These are phyloP conservation scores for Unio delphinus DNA, from an alignment of 2,888 invertebrate genomes.

Conservation along the genomic window DNA sequence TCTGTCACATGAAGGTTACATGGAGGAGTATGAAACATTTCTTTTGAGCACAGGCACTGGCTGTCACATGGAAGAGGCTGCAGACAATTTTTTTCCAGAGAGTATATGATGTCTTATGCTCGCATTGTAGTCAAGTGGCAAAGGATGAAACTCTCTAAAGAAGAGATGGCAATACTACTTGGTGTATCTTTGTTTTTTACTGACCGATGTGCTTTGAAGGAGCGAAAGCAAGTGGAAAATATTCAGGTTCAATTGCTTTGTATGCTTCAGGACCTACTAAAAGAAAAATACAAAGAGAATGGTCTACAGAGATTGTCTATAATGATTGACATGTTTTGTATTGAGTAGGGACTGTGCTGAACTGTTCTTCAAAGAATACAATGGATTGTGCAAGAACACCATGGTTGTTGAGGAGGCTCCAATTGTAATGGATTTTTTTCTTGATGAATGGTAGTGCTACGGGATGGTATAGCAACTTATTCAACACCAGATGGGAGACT, in stretches of 20 bases:
- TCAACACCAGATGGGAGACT: too few species aligned
- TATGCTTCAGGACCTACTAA: constrained; percentile 11
- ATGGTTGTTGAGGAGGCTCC: constrained; percentile 24
- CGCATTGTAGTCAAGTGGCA: constrained; percentile 20
- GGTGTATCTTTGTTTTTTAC: constrained; percentile 18
- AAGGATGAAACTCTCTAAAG: constrained; percentile 15
- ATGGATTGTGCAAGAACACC: constrained; percentile 28
- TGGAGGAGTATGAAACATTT: constrained; percentile 13
- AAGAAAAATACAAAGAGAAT: constrained; percentile 2
- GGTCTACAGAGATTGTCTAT: constrained; percentile 17
- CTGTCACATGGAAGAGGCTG: constrained; percentile 23
- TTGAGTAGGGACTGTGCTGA: constrained; percentile 20
- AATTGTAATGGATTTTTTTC: constrained; percentile 23
- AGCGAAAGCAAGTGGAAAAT: constrained; percentile 17
- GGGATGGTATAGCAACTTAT: too few species aligned
- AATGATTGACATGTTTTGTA: constrained; percentile 23
- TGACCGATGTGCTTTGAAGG: constrained; percentile 25
- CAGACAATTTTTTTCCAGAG: constrained; percentile 20
- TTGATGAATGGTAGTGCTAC: constrained; percentile 23
- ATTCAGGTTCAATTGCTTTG: constrained; percentile 21
- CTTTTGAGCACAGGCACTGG: constrained; percentile 13
- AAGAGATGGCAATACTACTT: constrained; percentile 25
- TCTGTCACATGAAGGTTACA: constrained; percentile 23
- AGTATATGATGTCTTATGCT: constrained; percentile 6
- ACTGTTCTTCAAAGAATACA: constrained; percentile 23